phyloP scores from a whole-genome alignment of 2,797 vertebrate genomes.

The Gymnothorax javanicus region DNA sequence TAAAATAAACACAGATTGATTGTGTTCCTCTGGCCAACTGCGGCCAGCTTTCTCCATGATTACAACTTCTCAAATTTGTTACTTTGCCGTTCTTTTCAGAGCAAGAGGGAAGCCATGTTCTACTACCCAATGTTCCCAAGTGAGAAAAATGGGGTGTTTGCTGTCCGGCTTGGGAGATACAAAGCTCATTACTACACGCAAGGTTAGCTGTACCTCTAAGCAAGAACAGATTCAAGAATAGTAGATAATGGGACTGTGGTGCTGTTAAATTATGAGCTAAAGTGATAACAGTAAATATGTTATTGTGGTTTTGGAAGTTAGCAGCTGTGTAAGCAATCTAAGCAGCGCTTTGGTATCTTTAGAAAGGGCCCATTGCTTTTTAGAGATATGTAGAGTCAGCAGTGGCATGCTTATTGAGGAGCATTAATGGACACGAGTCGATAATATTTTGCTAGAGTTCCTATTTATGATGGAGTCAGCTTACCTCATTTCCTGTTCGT shows the following conservation, averaged over 20 bases:
- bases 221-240: neutral
- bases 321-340: neutral
- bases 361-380: neutral
- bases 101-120: conserved; percentile 80
- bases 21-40: neutral
- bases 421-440: neutral
- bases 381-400: neutral
- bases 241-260: neutral
- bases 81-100: conserved; percentile 66
- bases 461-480: neutral
- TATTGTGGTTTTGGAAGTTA: neutral
- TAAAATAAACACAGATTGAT: neutral
- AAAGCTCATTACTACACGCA: conserved; percentile 92
- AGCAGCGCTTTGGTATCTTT: neutral
- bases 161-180: conserved; percentile 83
- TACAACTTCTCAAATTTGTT: neutral
- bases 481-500: neutral
- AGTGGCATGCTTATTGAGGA: neutral
- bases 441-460: neutral
- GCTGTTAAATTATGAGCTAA: neutral
- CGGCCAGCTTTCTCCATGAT: neutral
- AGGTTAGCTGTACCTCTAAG: conserved; percentile 64
- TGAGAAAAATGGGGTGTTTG: conserved; percentile 77
- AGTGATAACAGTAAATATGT: neutral
- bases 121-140: conserved; percentile 78